Base-by-base conservation (phyloP, 2,888 invertebrate genomes). In the Synergus japonicus region DNA sequence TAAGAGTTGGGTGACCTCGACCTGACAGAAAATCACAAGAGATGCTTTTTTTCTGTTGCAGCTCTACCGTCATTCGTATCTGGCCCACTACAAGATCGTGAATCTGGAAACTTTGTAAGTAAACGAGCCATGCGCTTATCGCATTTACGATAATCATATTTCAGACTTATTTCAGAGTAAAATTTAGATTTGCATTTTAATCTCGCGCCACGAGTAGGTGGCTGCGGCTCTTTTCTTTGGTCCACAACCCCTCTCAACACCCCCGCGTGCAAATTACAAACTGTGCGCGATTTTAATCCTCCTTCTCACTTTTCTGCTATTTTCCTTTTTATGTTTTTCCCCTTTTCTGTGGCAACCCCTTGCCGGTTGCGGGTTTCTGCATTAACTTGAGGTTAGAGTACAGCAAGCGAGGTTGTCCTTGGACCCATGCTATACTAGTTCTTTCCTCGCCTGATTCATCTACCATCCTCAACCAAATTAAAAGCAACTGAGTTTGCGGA, bases 51-150 rank as follows among this genome's bases (percentile, higher is more conserved):
- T 89, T 89, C 83, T 89, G 88, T 92, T 93, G 77, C 93, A 97
- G 96, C 93, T 96, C 58, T 97, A 96, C 92, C 94, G 97, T 80
- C 95, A 97, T 90, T 97, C 97, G 85, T 97, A 95, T 90, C 91
- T 94, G 77, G 97, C 97, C 4, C 94, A 94, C 80, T 97, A 97
- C 91, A 94, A 95, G 77, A 94, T 96, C 58, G 93, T 96, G 77
- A 94, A 97, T 87, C 89, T 96, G 15, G 91, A 92, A 76, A 94
- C 94, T 0, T 93, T 93, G 85, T 93, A 91, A 90, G 93, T 89
- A 91, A 91, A 79, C 85, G 86, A 87, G 85, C 84, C 82, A 78
- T 83, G 81, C 83, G 82, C 82, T 84, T 84, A 83, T 92, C 82
- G 89, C 88, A 81, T 91, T 92, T 81, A 83, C 80, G 79, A 86